Base-by-base conservation (phyloP, 2,888 invertebrate genomes). In the Epirrita christyi region DNA sequence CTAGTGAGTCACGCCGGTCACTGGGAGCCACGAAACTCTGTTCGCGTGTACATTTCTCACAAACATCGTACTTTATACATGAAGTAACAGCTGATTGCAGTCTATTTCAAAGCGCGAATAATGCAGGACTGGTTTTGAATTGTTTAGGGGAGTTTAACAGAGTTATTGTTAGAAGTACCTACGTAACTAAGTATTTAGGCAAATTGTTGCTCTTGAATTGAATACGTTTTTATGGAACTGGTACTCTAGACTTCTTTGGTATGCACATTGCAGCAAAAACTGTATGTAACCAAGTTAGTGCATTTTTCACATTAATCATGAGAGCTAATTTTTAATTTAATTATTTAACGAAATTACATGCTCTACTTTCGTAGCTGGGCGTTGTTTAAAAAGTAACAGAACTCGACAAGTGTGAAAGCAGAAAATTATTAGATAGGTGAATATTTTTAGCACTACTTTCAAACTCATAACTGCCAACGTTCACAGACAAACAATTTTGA, bases 1-100 rank as follows among this genome's bases (percentile, higher is more conserved):
- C 78, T 87, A 80, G 50, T 91, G 92, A 91, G 73, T 92, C 90
- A 91, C 83, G 69, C 75, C 67, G 75, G 61, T 53, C 78, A 75
- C 81, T 72, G 68, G 74, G 81, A 80, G 75, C 80, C 74, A 73
- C 73, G 73, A 80, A 81, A 67, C 76, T 80, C 4, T 78, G 83
- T 74, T 81, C 81, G 76, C 76, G 79, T 78, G 80, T 80, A 63
- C 69, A 61, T 60, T 59, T 63, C 65, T 66, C 58, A 59, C 59
- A 64, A 44, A 59, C 65, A 67, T 62, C 57, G 59, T 59, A 64
- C 56, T 59, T 59, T 46, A 53, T 66, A 67, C 69, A 68, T 57
- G 64, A 57, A 59, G 56, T 63, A 73, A 73, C 76, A 76, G 73
- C 75, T 71, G 76, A 69, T 68, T 66, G 61, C 67, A 67, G 59